These are phyloP conservation scores for Lepidurus apus DNA, from an alignment of 1,140 invertebrate species.

Conservation along the genomic window DNA sequence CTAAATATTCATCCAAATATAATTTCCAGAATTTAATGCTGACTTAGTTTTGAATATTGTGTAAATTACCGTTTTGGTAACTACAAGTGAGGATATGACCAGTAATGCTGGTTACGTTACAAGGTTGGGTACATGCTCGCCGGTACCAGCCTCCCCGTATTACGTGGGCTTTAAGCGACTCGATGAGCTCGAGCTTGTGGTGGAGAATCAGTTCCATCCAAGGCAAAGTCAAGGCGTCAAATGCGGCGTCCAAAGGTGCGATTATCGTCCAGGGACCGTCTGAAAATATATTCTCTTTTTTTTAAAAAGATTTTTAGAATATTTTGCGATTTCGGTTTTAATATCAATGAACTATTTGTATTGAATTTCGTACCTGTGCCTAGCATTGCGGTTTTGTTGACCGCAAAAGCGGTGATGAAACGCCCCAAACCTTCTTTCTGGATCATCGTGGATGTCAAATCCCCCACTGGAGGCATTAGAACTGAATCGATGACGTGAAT, in stretches of 20 bases:
- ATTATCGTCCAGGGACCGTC: constrained; percentile 24
- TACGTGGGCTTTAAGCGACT: constrained; percentile 21
- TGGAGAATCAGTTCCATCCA: background rate
- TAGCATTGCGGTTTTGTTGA: constrained; percentile 15
- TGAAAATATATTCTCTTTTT: constrained; percentile 24
- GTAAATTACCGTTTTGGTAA: constrained; percentile 14
- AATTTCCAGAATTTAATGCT: background rate
- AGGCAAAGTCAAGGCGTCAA: background rate
- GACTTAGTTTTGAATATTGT: background rate
- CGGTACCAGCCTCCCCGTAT: background rate
- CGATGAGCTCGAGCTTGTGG: background rate
- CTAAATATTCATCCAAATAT: background rate
- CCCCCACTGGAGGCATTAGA: background rate
- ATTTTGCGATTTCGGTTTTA: background rate
- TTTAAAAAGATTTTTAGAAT: background rate
- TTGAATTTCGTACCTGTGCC: background rate
- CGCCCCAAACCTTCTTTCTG: constrained; percentile 1
- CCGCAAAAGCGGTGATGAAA: constrained; percentile 7
- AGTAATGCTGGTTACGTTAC: background rate
- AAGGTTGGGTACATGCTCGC: background rate
- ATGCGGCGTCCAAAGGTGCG: constrained; percentile 22
- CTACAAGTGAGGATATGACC: constrained; percentile 16
- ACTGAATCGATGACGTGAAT: constrained; percentile 23
- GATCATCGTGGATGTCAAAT: constrained; percentile 23
- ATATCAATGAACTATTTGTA: background rate